Conservation (phyloP, 2,797 vertebrate genomes). For the Cichlasoma orientale region DNA sequence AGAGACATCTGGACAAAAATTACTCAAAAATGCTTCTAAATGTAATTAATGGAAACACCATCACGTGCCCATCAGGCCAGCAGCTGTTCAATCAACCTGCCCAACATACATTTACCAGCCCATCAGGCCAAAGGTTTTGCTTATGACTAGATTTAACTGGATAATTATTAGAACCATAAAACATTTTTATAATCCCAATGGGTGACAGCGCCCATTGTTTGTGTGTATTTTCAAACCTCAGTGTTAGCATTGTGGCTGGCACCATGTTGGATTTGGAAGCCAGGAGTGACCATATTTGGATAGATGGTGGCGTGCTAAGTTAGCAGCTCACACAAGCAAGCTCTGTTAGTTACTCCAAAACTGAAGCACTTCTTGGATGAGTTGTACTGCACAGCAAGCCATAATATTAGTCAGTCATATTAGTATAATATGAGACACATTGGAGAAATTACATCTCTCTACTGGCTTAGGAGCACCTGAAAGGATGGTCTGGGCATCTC, state of each 20-base stretch:
- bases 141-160: neutral
- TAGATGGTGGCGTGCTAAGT: no score
- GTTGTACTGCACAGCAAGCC: no score
- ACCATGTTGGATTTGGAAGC: fast-evolving
- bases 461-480: no score
- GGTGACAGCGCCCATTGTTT: neutral
- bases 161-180: neutral
- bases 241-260: neutral
- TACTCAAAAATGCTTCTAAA: neutral
- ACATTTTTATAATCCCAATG: neutral
- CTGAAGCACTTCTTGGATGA: no score
- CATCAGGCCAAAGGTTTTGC: neutral
- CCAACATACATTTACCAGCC: neutral
- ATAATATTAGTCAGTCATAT: no score
- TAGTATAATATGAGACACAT: no score
- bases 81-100: neutral
- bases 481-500: no score
- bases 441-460: no score
- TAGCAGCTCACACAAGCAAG: neutral
- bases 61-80: neutral
- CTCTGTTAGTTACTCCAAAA: no score
- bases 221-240: neutral
- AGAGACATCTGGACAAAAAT: neutral
- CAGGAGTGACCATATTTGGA: no score
- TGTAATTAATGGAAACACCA: neutral